These are phyloP conservation scores for Platichthys stellatus DNA, from an alignment of 2,113 vertebrate species.

Conservation along the genomic window DNA sequence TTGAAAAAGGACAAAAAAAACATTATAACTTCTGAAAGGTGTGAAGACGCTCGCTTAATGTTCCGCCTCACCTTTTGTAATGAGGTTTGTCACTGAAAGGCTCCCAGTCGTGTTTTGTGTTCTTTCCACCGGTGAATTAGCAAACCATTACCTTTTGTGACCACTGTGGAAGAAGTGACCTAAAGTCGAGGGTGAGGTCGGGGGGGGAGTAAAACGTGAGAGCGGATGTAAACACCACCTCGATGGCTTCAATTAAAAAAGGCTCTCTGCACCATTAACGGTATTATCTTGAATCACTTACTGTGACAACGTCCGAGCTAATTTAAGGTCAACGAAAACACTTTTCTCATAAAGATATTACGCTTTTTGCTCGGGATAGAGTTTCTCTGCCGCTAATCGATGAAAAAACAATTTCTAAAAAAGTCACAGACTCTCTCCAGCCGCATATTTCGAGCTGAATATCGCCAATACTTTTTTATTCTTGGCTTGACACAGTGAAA, in stretches of 20 bases:
- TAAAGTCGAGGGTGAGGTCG: constrained; percentile 49
- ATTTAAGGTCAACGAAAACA: constrained; percentile 21
- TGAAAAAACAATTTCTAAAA: neutral
- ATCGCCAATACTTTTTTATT: no score
- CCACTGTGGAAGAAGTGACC: constrained; percentile 37
- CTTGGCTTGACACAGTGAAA: neutral
- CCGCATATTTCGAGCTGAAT: no score
- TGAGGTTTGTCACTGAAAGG: neutral
- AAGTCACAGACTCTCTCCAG: neutral
- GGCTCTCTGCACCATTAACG: neutral
- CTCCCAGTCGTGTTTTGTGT: neutral
- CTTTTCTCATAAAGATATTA: neutral
- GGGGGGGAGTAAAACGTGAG: constrained; percentile 21
- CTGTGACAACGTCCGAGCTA: constrained; percentile 16
- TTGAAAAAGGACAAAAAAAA: no score
- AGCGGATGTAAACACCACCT: constrained; percentile 37
- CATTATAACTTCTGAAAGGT: no score
- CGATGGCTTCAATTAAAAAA: constrained; percentile 39
- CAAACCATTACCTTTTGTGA: constrained; percentile 37
- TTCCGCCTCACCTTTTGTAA: neutral
- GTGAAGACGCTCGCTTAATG: neutral
- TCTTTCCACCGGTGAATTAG: constrained; percentile 41
- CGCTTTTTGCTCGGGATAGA: neutral
- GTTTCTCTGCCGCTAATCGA: neutral
- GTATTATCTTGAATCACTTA: constrained; percentile 24